phyloP scores from a whole-genome alignment of 2,797 vertebrate genomes.

The Amblyraja radiata region DNA sequence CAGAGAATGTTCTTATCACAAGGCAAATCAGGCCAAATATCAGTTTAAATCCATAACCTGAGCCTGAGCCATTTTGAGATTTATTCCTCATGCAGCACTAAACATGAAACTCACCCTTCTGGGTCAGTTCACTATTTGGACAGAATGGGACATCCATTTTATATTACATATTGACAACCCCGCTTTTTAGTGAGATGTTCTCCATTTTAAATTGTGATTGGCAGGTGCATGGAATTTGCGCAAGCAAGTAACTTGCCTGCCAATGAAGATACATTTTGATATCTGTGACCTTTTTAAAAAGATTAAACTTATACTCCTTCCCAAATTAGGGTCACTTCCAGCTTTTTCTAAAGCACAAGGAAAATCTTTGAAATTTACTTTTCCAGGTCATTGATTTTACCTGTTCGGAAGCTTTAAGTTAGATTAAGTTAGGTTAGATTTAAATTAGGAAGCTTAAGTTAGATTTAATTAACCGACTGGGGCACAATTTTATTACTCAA shows the following conservation, averaged over 20 bases:
- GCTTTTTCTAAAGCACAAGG: background rate
- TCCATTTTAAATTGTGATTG: background rate
- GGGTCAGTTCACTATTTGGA: too few relatives aligned
- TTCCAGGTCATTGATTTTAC: too few relatives aligned
- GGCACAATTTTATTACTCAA: background rate
- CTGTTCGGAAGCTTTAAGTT: too few relatives aligned
- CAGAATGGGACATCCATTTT: background rate
- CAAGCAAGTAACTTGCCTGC: background rate
- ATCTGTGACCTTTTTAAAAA: background rate
- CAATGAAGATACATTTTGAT: background rate
- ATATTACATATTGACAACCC: background rate
- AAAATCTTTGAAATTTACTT: background rate
- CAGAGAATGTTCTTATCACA: too few relatives aligned
- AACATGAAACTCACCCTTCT: too few relatives aligned
- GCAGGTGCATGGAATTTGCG: background rate
- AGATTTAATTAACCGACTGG: background rate
- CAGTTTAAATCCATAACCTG: too few relatives aligned
- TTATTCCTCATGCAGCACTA: background rate
- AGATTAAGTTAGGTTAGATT: too few relatives aligned
- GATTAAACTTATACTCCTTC: background rate
- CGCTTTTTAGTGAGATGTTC: background rate
- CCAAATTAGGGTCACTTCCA: background rate
- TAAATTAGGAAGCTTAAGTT: too few relatives aligned
- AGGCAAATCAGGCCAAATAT: too few relatives aligned
- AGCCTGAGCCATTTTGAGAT: background rate